These are phyloP conservation scores for Drosophila neonasuta DNA, from an alignment of 2,888 invertebrate species.

Conservation along the genomic window DNA sequence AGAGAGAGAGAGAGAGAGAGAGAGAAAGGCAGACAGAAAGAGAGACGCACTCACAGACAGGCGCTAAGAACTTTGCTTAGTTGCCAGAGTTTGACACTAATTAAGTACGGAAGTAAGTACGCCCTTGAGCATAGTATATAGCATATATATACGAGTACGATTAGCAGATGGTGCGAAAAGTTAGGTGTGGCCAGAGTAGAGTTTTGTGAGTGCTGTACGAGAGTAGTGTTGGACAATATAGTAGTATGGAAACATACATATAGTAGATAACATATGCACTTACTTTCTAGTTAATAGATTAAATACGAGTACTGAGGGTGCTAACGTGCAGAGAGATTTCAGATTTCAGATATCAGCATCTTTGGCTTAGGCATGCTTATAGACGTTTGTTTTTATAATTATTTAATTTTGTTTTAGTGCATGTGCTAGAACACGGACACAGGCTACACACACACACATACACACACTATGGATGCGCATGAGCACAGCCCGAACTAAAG, in stretches of 20 bases:
- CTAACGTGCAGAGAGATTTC: slow-evolving; percentile 66
- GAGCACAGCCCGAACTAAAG: slow-evolving; percentile 51
- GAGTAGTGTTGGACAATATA: slow-evolving; percentile 27
- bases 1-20: neutral
- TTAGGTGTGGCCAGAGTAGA: slow-evolving; percentile 43
- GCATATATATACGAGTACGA: slow-evolving; percentile 2
- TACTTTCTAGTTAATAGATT: slow-evolving; percentile 63
- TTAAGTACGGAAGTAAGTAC: slow-evolving; percentile 28
- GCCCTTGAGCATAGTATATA: slow-evolving; percentile 22
- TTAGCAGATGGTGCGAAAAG: slow-evolving; percentile 28
- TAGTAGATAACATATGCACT: slow-evolving; percentile 59
- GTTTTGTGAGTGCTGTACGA: slow-evolving; percentile 22
- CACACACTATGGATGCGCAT: slow-evolving; percentile 41
- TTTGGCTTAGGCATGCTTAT: slow-evolving; percentile 50
- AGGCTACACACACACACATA: slow-evolving; percentile 35
- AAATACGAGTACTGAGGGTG: slow-evolving; percentile 49
- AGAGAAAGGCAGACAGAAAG: slow-evolving; percentile 5
- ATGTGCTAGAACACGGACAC: slow-evolving; percentile 54
- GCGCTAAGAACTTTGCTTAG: slow-evolving; percentile 57
- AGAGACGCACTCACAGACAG: slow-evolving; percentile 69
- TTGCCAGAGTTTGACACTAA: slow-evolving; percentile 29
- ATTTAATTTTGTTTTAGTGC: slow-evolving; percentile 13
- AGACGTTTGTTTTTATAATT: neutral
- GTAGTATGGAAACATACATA: slow-evolving; percentile 30
- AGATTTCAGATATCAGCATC: slow-evolving; percentile 35